phyloP scores from a whole-genome alignment of 1,140 invertebrate genomes.

The Chionoecetes opilio region DNA sequence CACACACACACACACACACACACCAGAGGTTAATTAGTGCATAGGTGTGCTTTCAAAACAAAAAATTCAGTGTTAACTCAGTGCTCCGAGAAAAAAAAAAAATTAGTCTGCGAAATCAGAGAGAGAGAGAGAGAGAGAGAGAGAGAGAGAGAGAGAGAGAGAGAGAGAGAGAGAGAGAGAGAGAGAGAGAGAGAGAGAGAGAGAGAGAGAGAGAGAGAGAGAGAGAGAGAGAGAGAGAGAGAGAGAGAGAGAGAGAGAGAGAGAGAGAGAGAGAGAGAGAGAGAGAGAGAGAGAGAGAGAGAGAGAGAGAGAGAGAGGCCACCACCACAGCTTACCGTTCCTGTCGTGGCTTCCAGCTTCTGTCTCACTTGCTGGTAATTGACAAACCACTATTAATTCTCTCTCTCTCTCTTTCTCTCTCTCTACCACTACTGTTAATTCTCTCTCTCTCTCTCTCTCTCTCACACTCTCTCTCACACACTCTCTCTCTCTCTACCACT shows the following conservation, averaged over 20 bases:
- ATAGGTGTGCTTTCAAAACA: background rate
- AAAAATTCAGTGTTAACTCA: background rate
- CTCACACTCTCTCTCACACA: no score
- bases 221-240: conserved; percentile 56
- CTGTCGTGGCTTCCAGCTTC: conserved; percentile 78
- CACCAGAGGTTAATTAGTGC: background rate
- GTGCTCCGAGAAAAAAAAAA: background rate
- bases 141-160: conserved; percentile 33
- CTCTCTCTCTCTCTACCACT: no score
- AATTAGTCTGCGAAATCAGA: background rate
- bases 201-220: conserved; percentile 3
- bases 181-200: conserved; percentile 11
- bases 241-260: conserved; percentile 45
- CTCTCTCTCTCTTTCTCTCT: background rate
- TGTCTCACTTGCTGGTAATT: conserved; percentile 76
- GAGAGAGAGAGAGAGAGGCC: background rate
- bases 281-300: conserved; percentile 39
- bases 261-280: conserved; percentile 49
- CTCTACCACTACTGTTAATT: background rate
- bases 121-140: background rate
- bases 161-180: conserved; percentile 16
- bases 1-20: conserved; percentile 33
- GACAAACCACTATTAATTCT: conserved; percentile 60
- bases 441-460: conserved; percentile 15
- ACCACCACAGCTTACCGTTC: conserved; percentile 70